Conservation (phyloP, 2,888 invertebrate species). For the Acanthopleura granulata region DNA sequence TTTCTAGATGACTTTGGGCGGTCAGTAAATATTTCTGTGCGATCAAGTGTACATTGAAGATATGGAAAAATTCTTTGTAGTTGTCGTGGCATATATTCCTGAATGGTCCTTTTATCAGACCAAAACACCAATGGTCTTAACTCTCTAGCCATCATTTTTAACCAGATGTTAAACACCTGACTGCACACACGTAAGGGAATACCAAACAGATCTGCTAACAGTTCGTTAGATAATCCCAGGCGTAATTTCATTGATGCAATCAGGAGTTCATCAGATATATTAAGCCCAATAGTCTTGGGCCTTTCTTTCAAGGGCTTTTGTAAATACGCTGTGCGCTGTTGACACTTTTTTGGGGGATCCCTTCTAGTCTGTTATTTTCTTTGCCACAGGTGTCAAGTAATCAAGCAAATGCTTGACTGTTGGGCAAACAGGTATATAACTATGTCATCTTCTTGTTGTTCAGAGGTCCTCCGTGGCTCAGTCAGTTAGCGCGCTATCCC, state of each 20-base stretch:
- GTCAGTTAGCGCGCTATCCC: too few relatives aligned
- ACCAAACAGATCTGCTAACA: not conserved
- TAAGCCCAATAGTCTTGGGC: not conserved
- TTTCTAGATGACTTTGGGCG: not conserved
- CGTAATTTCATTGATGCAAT: not conserved
- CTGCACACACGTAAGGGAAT: not conserved
- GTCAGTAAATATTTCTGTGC: not conserved
- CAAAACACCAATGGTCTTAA: constrained; percentile 1
- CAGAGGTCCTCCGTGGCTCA: too few relatives aligned
- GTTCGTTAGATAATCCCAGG: not conserved
- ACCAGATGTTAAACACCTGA: not conserved
- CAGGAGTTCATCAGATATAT: not conserved
- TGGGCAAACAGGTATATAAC: not conserved
- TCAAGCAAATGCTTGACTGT: not conserved
- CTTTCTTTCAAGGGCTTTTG: not conserved
- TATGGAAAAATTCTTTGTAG: not conserved
- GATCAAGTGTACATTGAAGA: not conserved
- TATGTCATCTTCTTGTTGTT: not conserved
- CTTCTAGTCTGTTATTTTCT: not conserved
- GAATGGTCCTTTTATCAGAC: not conserved
- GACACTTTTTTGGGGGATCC: not conserved
- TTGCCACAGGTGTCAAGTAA: not conserved
- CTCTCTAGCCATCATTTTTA: not conserved
- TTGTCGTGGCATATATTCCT: not conserved
- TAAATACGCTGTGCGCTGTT: not conserved